Percentiles rank a stretch among this genome's conserved stretches.
Evolutionary conservation across 1,140 invertebrate species (phyloP).

Genomic region (Amphibalanus amphitrite): DNA sequence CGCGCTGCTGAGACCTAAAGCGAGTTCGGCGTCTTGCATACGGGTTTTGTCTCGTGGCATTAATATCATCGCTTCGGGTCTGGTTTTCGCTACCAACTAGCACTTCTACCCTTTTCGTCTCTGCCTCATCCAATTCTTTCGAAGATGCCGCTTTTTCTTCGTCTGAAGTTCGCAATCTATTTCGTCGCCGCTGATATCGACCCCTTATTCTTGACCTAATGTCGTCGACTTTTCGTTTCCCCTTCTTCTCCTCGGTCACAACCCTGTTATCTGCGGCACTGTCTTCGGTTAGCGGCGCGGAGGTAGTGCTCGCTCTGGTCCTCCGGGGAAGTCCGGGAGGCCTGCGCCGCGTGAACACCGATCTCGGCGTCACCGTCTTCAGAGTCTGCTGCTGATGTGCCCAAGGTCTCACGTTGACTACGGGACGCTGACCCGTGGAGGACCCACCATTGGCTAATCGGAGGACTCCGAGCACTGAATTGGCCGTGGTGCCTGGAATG

Average conservation of each 20-base stretch:
- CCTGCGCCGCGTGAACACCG: neutral
- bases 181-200: neutral
- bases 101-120: no score
- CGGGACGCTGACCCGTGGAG: neutral
- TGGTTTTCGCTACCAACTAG: no score
- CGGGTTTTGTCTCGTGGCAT: no score
- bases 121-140: no score
- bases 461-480: neutral
- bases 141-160: neutral
- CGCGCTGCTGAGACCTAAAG: no score
- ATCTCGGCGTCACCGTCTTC: neutral
- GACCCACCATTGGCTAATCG: neutral
- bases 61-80: no score
- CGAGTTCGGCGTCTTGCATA: no score
- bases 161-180: neutral
- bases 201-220: neutral
- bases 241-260: neutral
- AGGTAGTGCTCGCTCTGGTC: neutral
- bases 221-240: neutral
- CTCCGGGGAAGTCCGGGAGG: no score
- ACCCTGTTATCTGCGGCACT: neutral
- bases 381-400: neutral
- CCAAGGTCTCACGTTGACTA: neutral
- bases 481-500: neutral
- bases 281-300: no score